These are phyloP conservation scores for Tenebrosternarchus preto DNA, from an alignment of 2,113 vertebrate species.

Conservation along the genomic window DNA sequence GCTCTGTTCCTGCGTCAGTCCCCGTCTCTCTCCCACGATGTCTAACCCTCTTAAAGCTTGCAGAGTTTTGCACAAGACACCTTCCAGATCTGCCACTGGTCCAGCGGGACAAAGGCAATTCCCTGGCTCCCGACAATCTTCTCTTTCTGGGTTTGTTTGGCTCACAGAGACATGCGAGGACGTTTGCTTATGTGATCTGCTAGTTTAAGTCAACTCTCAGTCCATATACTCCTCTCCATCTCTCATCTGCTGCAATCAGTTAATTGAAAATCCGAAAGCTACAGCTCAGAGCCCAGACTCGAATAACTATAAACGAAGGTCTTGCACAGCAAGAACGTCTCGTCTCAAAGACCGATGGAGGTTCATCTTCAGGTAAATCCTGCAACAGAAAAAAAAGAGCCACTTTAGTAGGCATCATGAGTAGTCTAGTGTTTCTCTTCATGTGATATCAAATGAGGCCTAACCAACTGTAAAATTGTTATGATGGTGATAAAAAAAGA, in stretches of 20 bases:
- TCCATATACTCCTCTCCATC: constrained; percentile 57
- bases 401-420: constrained; percentile 35
- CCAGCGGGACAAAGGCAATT: constrained; percentile 35
- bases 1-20: constrained; percentile 69
- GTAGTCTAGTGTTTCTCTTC: background rate
- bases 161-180: constrained; percentile 32
- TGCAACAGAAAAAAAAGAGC: constrained; percentile 65
- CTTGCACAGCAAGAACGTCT: constrained; percentile 32
- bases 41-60: constrained; percentile 48
- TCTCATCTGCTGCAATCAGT: constrained; percentile 40
- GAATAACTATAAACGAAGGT: constrained; percentile 24
- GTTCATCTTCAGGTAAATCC: constrained; percentile 68
- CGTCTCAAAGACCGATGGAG: constrained; percentile 48
- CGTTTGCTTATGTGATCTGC: constrained; percentile 20
- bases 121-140: background rate
- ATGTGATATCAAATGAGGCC: background rate
- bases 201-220: constrained; percentile 37
- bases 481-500: background rate
- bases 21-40: constrained; percentile 72
- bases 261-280: constrained; percentile 36
- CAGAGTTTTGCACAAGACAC: constrained; percentile 6
- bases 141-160: constrained; percentile 20
- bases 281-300: constrained; percentile 1
- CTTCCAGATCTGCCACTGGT: constrained; percentile 29
- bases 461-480: background rate